Evolutionary conservation across 2,888 invertebrate species (phyloP).

Genomic region (Xiphydria camelus): DNA sequence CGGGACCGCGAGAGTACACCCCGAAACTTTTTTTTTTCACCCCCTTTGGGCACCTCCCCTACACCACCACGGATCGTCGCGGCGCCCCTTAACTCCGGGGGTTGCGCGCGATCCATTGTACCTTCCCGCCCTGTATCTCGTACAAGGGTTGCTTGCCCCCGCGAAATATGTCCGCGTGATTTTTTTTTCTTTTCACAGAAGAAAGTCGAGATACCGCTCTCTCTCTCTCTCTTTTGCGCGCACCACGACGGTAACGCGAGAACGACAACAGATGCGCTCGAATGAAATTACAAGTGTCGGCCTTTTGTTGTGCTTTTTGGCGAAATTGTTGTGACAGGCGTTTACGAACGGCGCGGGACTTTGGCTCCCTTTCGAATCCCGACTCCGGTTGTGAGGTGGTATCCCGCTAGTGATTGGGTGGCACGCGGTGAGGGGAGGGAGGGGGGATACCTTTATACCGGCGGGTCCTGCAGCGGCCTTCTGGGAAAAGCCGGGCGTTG

Average conservation of each 20-base stretch:
- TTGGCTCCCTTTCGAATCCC: neutral
- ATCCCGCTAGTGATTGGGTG: constrained; percentile 6
- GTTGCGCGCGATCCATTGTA: neutral
- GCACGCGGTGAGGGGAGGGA: constrained; percentile 17
- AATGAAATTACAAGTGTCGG: constrained; percentile 50
- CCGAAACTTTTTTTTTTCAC: neutral
- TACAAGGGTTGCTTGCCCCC: constrained; percentile 40
- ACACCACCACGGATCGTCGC: neutral
- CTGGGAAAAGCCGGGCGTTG: constrained; percentile 38
- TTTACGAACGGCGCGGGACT: constrained; percentile 24
- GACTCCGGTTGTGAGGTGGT: neutral
- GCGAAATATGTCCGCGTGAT: constrained; percentile 35
- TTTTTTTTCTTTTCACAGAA: constrained; percentile 25
- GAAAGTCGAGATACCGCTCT: constrained; percentile 32
- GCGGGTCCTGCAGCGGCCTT: constrained; percentile 34
- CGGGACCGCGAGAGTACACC: neutral
- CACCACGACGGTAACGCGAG: constrained; percentile 52
- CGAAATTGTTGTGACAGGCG: constrained; percentile 51
- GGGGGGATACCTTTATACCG: constrained; percentile 37
- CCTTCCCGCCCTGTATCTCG: neutral
- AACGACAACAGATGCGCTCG: constrained; percentile 51
- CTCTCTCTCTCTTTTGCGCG: no score
- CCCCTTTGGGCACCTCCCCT: neutral
- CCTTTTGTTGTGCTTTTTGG: constrained; percentile 37
- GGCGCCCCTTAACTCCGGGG: constrained; percentile 22